phyloP scores from a whole-genome alignment of 2,888 invertebrate genomes.

The Linnaemya tessellans region DNA sequence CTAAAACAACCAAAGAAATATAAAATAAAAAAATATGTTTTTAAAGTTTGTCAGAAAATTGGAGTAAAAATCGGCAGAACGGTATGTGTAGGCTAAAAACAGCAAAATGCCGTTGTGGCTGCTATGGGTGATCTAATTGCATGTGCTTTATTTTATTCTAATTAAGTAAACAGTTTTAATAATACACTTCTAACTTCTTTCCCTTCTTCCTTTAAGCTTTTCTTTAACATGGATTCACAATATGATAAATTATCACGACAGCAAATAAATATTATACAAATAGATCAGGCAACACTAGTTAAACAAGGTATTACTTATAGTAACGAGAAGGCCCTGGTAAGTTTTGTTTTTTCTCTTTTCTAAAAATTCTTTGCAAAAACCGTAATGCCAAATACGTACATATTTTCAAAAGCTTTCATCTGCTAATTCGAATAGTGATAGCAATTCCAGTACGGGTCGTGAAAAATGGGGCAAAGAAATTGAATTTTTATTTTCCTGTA shows the following conservation, averaged over 20 bases:
- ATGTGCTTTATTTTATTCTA: neutral
- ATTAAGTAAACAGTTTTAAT: neutral
- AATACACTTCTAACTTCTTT: neutral
- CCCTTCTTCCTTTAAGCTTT: neutral
- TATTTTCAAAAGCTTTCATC: conserved; percentile 41
- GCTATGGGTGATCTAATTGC: neutral
- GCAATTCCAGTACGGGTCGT: conserved; percentile 69
- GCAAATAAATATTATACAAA: conserved; percentile 71
- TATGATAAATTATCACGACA: conserved; percentile 75
- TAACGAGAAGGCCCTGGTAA: conserved; percentile 76
- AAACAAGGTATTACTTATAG: conserved; percentile 73
- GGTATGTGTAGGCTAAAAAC: no score
- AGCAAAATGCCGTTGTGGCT: no score
- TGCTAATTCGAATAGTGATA: conserved; percentile 68
- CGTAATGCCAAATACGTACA: neutral
- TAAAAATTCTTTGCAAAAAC: neutral
- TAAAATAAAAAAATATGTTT: no score
- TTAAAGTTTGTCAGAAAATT: no score
- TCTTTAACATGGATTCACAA: conserved; percentile 76
- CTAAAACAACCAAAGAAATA: no score
- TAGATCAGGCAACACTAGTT: conserved; percentile 56
- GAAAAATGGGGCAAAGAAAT: conserved; percentile 86
- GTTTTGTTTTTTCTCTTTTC: neutral
- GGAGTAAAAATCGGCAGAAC: no score
- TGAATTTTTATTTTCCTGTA: conserved; percentile 87